Evolutionary conservation across 2,888 invertebrate genomes (phyloP), one percentile per base, ranked within the genome.

Genomic region (Petrophora chlorosata): DNA sequence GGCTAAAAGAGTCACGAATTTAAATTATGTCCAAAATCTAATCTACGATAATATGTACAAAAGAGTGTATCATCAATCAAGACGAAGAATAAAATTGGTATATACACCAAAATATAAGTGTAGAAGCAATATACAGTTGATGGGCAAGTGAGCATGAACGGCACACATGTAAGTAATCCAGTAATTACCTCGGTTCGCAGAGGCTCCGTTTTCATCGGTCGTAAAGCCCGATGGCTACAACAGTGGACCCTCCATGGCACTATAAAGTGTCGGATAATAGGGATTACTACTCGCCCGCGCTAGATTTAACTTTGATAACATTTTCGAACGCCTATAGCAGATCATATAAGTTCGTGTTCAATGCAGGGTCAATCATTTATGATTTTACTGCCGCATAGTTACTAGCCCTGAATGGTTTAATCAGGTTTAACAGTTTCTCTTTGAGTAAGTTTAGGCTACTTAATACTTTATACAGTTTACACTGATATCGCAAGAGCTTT

Each of bases 241-340:
- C 77, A 67, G 65, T 66, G 74, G 78, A 73, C 82, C 74, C 75
- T 70, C 77, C 74, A 81, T 79, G 76, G 80, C 79, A 79, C 78
- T 81, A 82, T 83, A 83, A 84, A 86, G 76, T 79, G 79, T 73
- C 63, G 76, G 80, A 78, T 86, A 85, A 85, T 85, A 83, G 83
- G 82, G 84, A 85, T 85, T 84, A 85, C 80, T 79, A 78, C 74
- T 70, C 73, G 70, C 60, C 61, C 58, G 68, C 73, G 70, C 76
- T 76, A 78, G 75, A 78, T 80, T 80, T 75, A 76, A 76, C 74
- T 76, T 71, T 75, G 68, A 67, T 76, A 70, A 63, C 64, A 57
- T 67, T 67, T 65, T 63, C 50, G 55, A 65, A 60, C 61, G 61
- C 45, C 51, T 51, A 62, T 63, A 62, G 63, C 56, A 57, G 61